Conservation (phyloP, 2,797 vertebrate genomes). For the Huso huso region DNA sequence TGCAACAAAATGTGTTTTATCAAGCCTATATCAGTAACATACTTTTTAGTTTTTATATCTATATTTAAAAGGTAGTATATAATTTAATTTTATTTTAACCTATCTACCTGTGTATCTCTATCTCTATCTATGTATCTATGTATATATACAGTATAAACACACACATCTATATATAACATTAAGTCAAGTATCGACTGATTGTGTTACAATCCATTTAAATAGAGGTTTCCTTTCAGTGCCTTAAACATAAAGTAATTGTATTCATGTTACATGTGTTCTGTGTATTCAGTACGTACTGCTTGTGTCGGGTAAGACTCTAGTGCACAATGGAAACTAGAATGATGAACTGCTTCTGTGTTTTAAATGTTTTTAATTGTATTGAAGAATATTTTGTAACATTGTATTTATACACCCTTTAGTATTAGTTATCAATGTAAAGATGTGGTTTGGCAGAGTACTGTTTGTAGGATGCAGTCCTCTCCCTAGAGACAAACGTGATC, state of each 20-base stretch:
- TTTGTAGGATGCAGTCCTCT: too few species aligned
- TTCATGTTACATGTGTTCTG: not conserved
- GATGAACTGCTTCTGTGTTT: too few species aligned
- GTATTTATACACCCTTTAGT: too few species aligned
- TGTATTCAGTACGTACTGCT: too few species aligned
- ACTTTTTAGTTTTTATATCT: not conserved
- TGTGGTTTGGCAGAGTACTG: too few species aligned
- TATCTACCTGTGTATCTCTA: not conserved
- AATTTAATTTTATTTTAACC: constrained; percentile 1
- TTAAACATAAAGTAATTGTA: not conserved
- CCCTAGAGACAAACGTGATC: too few species aligned
- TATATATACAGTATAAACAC: not conserved
- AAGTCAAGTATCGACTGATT: not conserved
- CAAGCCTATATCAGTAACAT: not conserved
- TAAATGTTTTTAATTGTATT: too few species aligned
- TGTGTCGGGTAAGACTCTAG: too few species aligned
- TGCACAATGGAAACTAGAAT: too few species aligned
- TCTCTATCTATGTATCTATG: constrained; percentile 2
- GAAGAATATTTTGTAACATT: too few species aligned
- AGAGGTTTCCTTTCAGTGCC: constrained; percentile 13
- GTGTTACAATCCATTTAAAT: constrained; percentile 4
- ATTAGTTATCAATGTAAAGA: too few species aligned
- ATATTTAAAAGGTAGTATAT: constrained; percentile 4
- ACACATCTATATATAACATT: not conserved
- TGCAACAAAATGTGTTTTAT: constrained; percentile 10